Conservation (phyloP, 2,797 vertebrate genomes). For the Diceros bicornis region DNA sequence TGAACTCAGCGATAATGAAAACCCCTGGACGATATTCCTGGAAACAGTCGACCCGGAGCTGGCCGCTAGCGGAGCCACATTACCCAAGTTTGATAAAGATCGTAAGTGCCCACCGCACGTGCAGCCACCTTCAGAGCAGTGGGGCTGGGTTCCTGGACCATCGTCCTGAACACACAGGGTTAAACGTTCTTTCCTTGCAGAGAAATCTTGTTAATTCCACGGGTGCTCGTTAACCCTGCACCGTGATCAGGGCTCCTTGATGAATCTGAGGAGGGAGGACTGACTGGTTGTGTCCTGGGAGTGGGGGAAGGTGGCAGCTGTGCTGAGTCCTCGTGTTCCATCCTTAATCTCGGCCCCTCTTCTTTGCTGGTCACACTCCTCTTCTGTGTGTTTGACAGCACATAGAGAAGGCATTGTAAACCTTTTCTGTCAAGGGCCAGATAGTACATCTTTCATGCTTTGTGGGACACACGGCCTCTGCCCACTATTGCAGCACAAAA, state of each 20-base stretch:
- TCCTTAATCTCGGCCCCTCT: too few species aligned
- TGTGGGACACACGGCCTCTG: neutral
- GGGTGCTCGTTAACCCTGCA: neutral
- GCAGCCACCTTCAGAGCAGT: neutral
- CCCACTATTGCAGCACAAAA: neutral
- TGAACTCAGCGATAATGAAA: constrained; percentile 99
- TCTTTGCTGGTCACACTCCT: neutral
- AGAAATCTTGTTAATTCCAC: neutral
- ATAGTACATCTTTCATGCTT: too few species aligned
- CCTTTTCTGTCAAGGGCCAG: too few species aligned
- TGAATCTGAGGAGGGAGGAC: neutral
- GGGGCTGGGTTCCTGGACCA: neutral
- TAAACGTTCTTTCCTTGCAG: neutral
- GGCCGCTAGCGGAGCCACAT: constrained; percentile 98
- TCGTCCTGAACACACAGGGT: neutral
- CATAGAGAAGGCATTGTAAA: neutral
- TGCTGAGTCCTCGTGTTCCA: neutral
- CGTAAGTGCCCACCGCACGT: constrained; percentile 91
- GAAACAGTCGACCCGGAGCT: constrained; percentile 99
- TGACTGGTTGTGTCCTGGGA: neutral
- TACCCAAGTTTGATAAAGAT: constrained; percentile 99
- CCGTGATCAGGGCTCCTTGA: neutral
- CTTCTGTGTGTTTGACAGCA: neutral
- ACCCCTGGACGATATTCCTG: constrained; percentile 99
- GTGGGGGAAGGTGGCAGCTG: accelerated